Evolutionary conservation across 2,888 invertebrate species (phyloP), one percentile per base, ranked within the genome.

Genomic region (Lysandra coridon): DNA sequence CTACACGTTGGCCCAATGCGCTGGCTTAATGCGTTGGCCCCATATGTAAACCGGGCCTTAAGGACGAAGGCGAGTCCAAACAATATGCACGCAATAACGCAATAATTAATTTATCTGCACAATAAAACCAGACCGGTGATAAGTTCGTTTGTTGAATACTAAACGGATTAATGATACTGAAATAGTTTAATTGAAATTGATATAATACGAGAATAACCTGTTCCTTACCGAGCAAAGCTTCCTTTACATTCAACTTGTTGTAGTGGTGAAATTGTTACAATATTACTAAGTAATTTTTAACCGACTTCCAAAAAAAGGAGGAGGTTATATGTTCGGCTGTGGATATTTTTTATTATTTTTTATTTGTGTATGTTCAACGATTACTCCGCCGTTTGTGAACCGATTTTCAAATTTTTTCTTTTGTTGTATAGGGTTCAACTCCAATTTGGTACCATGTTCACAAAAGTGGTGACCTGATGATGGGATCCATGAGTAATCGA

Each of bases 111-210:
- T 76, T 76, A 76, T 76, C 57, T 57, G 17, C 30, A 76, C 57
- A 76, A 57, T 76, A 76, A 76, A 76, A 76, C 76, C 10, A 76
- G 76, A 76, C 76, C 76, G 33, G 44, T 57, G 76, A 76, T 76
- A 75, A 76, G 76, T 76, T 17, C 57, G 76, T 76, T 53, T 57
- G 57, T 76, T 76, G 76, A 76, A 76, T 76, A 76, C 57, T 57
- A 76, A 76, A 76, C 76, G 76, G 76, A 76, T 76, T 57, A 76
- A 76, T 76, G 76, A 76, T 57, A 76, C 75, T 76, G 33, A 76
- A 76, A 76, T 57, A 76, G 76, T 76, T 76, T 76, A 76, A 76
- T 76, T 76, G 76, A 76, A 76, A 76, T 76, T 76, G 76, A 76
- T 76, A 76, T 76, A 76, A 76, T 76, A 76, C 76, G 33, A 57